A percentile compares a stretch with the other conserved stretches of the same genome.
phyloP scores from a whole-genome alignment of 1,140 invertebrate genomes.

The Frieseomelitta varia region DNA sequence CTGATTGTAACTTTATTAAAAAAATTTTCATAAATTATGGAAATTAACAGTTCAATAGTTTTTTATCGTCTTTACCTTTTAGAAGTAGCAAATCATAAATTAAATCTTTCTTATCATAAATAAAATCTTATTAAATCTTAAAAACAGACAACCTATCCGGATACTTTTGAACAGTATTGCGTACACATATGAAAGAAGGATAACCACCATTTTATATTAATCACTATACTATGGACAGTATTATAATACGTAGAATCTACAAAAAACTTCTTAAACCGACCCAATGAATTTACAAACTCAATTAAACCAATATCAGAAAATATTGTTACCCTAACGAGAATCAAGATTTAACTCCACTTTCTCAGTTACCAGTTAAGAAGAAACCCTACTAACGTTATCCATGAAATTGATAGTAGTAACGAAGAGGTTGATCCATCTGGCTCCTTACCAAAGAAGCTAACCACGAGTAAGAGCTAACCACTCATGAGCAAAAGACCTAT shows the following conservation, averaged over 20 bases:
- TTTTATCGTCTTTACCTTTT: background rate
- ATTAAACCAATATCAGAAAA: background rate
- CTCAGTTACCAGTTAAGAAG: background rate
- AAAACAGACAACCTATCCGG: background rate
- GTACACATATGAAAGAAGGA: background rate
- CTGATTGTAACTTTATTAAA: background rate
- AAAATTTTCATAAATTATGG: too few species aligned
- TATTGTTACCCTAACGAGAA: background rate
- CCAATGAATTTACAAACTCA: background rate
- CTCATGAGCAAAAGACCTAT: background rate
- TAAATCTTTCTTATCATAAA: background rate
- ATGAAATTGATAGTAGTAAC: background rate
- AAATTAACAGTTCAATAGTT: background rate
- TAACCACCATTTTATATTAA: background rate
- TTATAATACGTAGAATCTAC: background rate
- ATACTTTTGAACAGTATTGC: background rate
- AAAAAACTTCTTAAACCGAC: background rate
- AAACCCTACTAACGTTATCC: background rate
- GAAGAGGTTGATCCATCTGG: conserved; percentile 22
- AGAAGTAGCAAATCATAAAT: background rate
- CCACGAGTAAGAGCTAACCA: background rate
- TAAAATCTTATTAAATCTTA: background rate
- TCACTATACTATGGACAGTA: background rate
- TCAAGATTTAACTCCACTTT: background rate
- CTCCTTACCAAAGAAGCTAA: background rate